Evolutionary conservation across 1,140 invertebrate genomes (phyloP), one percentile per base, ranked within the genome.

Genomic region (Branchinecta lindahli): DNA sequence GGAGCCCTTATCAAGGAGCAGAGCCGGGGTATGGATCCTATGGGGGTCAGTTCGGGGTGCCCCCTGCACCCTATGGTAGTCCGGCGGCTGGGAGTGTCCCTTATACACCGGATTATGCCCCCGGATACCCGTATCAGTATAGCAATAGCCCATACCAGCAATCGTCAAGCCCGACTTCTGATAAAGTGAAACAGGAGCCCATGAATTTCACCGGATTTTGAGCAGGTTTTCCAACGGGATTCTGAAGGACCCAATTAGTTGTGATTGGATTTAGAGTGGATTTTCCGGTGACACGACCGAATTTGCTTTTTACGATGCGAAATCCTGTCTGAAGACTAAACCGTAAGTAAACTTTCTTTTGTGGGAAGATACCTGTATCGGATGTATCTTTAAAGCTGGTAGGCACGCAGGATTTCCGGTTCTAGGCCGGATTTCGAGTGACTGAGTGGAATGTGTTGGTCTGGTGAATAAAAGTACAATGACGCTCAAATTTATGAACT

Each of bases 391-490:
- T 33, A 33, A 3, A 33, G 33, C 33, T 33, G 33, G 33, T 33
- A 33, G 33, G 33, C 33, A 33, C 33, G 33, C 33, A 33, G 33
- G 33, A 33, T 33, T 33, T 33, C 33, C 33, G 33, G 33, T 33
- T 33, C 33, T 5, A 5, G 33, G 33, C 33, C 33, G 33, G 33
- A 33, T 33, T 33, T 33, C 33, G 33, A 33, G 33, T 5, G 33
- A 33, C 33, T 33, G 33, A 33, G 33, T 33, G 33, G 5, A 6
- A 6, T 20, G 12, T 61, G 12, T 15, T 15, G 52, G 52, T 61
- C 52, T 61, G 12, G 52, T 61, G 52, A 15, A 61, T 61, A 61
- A 61, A 33, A 61, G 52, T 61, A 61, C 52, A 61, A 61, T 61
- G 52, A 12, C 52, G 52, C 52, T 61, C 52, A 61, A 61, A 61